phyloP scores from a whole-genome alignment of 2,113 vertebrate genomes.

The Phaethon lepturus region DNA sequence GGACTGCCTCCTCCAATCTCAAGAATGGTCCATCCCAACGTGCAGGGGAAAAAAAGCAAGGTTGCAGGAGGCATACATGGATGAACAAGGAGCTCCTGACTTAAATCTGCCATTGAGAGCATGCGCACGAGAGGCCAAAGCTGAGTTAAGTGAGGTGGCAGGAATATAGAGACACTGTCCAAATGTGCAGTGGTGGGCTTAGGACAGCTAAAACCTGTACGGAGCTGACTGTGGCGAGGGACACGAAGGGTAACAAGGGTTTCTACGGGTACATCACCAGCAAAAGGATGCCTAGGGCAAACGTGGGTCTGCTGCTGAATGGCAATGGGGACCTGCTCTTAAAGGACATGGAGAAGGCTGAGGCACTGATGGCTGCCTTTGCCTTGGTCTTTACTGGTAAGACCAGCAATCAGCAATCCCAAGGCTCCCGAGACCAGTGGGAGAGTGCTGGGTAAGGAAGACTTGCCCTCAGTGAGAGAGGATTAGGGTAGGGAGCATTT shows the following conservation, averaged over 20 bases:
- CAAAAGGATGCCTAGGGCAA: background rate
- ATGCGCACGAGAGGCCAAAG: background rate
- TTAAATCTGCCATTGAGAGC: too few relatives aligned
- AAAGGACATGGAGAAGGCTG: background rate
- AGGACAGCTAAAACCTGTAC: background rate
- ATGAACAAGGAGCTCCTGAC: background rate
- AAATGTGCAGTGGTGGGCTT: background rate
- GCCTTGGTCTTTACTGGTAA: background rate
- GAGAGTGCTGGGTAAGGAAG: background rate
- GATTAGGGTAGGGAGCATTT: background rate
- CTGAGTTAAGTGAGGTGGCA: background rate
- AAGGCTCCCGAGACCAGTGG: background rate
- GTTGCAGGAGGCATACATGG: background rate
- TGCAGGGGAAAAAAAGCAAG: background rate
- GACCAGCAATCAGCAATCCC: background rate
- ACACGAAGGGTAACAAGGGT: background rate
- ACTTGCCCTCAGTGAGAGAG: background rate
- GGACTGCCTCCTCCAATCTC: background rate
- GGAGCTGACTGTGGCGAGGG: background rate
- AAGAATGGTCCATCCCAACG: fast-evolving
- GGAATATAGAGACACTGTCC: background rate
- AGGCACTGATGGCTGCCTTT: background rate
- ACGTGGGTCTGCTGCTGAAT: background rate
- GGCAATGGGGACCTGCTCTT: background rate
- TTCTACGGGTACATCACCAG: background rate